Percentiles rank a stretch among this genome's conserved stretches.
phyloP scores from a whole-genome alignment of 2,113 vertebrate species.

The Brevimyrus niger region DNA sequence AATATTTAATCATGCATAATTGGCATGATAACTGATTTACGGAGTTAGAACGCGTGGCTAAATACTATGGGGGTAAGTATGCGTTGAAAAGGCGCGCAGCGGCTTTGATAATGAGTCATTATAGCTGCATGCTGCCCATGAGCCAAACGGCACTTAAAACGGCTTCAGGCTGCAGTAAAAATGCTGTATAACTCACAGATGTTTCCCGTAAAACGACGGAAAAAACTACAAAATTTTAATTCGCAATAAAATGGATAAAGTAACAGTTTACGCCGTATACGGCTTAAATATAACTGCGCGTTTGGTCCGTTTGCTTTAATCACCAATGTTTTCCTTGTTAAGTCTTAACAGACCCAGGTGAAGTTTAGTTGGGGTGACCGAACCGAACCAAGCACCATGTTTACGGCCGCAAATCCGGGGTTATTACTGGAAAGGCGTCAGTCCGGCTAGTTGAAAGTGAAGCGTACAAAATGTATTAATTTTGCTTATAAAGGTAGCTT shows the following conservation, averaged over 20 bases:
- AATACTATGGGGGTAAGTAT: neutral
- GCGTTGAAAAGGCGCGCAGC: slow-evolving; percentile 9
- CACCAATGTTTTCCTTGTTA: neutral
- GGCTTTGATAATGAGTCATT: slow-evolving; percentile 64
- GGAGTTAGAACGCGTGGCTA: neutral
- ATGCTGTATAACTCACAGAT: slow-evolving; percentile 56
- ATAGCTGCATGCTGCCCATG: slow-evolving; percentile 24
- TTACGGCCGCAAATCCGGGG: neutral
- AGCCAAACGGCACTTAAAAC: slow-evolving; percentile 31
- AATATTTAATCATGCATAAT: neutral
- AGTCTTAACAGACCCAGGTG: neutral
- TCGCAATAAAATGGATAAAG: slow-evolving; percentile 65
- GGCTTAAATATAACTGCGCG: slow-evolving; percentile 47
- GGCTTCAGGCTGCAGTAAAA: slow-evolving; percentile 57
- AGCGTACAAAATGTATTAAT: neutral
- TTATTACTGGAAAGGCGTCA: neutral
- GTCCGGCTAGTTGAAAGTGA: neutral
- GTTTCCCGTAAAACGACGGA: slow-evolving; percentile 71
- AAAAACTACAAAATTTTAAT: slow-evolving; percentile 73
- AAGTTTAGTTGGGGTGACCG: neutral
- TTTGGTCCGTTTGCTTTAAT: slow-evolving; percentile 38
- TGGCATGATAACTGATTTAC: neutral
- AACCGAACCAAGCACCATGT: neutral
- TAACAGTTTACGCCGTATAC: slow-evolving; percentile 55
- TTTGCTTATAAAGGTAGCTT: neutral